These are phyloP conservation scores for Notothenia rossii DNA, from an alignment of 2,113 vertebrate genomes.

Conservation along the genomic window DNA sequence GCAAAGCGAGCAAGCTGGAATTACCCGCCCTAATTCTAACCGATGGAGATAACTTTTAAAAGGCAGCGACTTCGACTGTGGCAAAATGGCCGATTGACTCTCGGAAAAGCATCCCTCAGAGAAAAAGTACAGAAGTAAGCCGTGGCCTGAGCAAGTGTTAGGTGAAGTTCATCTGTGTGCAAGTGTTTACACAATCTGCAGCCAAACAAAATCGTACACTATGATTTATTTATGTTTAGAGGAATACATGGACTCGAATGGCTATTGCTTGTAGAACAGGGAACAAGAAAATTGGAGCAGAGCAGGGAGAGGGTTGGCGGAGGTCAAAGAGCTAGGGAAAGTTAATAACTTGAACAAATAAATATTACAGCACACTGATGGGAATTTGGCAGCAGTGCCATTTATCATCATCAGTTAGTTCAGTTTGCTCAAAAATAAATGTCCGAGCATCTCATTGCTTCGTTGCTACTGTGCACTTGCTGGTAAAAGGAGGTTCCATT, in stretches of 20 bases:
- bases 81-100: neutral
- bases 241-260: conserved; percentile 78
- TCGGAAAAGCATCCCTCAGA: conserved; percentile 14
- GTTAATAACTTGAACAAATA: conserved; percentile 84
- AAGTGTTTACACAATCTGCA: conserved; percentile 74
- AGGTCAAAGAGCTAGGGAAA: conserved; percentile 78
- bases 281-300: conserved; percentile 65
- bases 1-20: neutral
- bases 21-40: neutral
- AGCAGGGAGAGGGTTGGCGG: conserved; percentile 48
- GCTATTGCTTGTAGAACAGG: conserved; percentile 78
- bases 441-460: conserved; percentile 13
- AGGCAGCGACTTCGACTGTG: neutral
- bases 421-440: conserved; percentile 25
- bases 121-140: conserved; percentile 64
- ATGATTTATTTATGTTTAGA: conserved; percentile 81
- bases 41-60: conserved; percentile 10
- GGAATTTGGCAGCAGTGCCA: conserved; percentile 75
- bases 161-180: conserved; percentile 76
- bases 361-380: conserved; percentile 73
- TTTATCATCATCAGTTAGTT: conserved; percentile 59
- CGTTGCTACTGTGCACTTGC: conserved; percentile 70
- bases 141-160: conserved; percentile 62
- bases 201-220: conserved; percentile 73
- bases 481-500: conserved; percentile 57